Evolutionary conservation across 2,797 vertebrate genomes (phyloP), one percentile per base, ranked within the genome.

Genomic region (Channallabes apus): DNA sequence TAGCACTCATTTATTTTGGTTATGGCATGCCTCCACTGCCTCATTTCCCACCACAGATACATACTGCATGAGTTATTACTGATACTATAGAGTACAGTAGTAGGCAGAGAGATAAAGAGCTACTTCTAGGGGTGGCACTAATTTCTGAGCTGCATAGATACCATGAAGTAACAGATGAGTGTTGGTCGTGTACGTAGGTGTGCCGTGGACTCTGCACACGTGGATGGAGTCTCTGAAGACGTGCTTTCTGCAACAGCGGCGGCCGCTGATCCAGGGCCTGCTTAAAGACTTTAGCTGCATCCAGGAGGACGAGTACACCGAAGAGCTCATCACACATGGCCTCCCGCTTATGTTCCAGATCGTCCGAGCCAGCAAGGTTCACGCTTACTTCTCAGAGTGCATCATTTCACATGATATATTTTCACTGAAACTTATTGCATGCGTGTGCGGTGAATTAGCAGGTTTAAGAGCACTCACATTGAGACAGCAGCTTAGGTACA

Each of bases 261-360:
- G 95, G 56, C 92, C 94, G 9, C 92, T 96, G 71, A 95, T 95
- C 91, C 95, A 96, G 90, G 94, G 94, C 24, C 93, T 96, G 86
- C 94, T 96, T 73, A 95, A 96, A 86, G 96, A 96, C 92, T 96
- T 96, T 91, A 92, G 92, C 91, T 93, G 94, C 91, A 95, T 95
- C 89, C 93, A 95, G 90, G 94, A 95, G 87, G 96, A 96, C 0
- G 94, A 95, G 90, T 96, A 96, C 93, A 96, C 94, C 0, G 94
- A 96, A 92, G 95, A 96, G 88, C 94, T 96, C 84, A 93, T 96
- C 92, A 95, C 95, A 3, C 94, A 94, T 65, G 96, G 95, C 86
- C 93, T 96, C 91, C 94, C 96, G 12, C 95, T 96, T 84, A 95
- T 96, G 94, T 96, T 96, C 90, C 94, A 96, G 92, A 96, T 96